Percentiles rank a stretch among this genome's conserved stretches.
Conservation (phyloP, 2,888 invertebrate genomes). For the Iphiclides podalirius region DNA sequence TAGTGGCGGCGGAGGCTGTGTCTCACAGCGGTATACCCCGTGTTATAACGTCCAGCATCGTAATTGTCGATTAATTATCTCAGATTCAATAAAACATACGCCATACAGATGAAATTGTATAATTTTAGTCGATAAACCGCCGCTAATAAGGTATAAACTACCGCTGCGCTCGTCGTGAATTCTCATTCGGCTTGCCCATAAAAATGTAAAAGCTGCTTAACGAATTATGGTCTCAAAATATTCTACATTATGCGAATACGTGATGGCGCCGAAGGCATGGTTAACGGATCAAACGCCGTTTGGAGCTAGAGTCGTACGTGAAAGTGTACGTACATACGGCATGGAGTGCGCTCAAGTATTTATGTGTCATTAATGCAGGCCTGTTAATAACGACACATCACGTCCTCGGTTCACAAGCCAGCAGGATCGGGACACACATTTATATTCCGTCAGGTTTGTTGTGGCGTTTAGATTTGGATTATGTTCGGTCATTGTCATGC, state of each 20-base stretch:
- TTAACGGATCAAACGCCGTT: slow-evolving; percentile 37
- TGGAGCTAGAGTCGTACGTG: slow-evolving; percentile 41
- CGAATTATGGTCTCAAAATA: slow-evolving; percentile 53
- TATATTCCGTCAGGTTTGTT: slow-evolving; percentile 68
- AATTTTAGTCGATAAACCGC: slow-evolving; percentile 64
- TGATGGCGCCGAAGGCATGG: slow-evolving; percentile 35
- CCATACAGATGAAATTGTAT: slow-evolving; percentile 71
- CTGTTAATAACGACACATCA: slow-evolving; percentile 74
- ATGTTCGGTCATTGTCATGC: slow-evolving; percentile 75
- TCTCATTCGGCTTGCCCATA: slow-evolving; percentile 52
- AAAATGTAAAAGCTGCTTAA: slow-evolving; percentile 53
- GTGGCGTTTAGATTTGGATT: slow-evolving; percentile 78
- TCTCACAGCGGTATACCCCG: slow-evolving; percentile 70
- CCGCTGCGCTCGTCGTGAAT: slow-evolving; percentile 51
- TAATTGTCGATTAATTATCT: slow-evolving; percentile 78
- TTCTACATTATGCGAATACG: slow-evolving; percentile 49
- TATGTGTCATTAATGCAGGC: slow-evolving; percentile 73
- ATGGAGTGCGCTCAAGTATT: slow-evolving; percentile 49
- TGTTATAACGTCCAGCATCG: slow-evolving; percentile 71
- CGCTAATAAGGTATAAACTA: slow-evolving; percentile 68
- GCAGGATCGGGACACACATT: slow-evolving; percentile 62
- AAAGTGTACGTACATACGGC: slow-evolving; percentile 42
- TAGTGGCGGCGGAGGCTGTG: slow-evolving; percentile 41
- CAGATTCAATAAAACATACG: slow-evolving; percentile 75
- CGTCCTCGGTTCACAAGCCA: slow-evolving; percentile 77